Evolutionary conservation across 2,888 invertebrate genomes (phyloP).

Genomic region (Brachylomia viminalis): DNA sequence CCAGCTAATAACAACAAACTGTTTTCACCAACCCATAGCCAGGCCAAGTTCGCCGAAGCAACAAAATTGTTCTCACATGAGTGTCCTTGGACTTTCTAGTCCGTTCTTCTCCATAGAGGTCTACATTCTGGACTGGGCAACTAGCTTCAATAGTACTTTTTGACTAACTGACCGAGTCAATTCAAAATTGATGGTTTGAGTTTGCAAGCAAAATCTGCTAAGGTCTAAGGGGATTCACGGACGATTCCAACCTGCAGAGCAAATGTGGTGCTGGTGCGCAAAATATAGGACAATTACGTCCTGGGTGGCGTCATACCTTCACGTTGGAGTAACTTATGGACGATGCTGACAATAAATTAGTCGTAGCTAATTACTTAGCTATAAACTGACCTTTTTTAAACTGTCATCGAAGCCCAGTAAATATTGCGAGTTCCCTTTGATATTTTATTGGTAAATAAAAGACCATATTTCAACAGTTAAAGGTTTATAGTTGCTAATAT

Average conservation of each 20-base stretch:
- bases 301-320: too few relatives aligned
- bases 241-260: not conserved
- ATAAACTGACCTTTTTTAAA: not conserved
- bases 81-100: too few relatives aligned
- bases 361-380: not conserved
- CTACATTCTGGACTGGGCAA: too few relatives aligned
- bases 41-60: not conserved
- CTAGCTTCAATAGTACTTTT: too few relatives aligned
- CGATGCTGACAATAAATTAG: not conserved
- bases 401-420: not conserved
- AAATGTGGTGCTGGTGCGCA: not conserved
- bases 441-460: not conserved
- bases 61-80: too few relatives aligned
- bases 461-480: not conserved
- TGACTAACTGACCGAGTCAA: too few relatives aligned
- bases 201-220: not conserved
- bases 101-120: too few relatives aligned
- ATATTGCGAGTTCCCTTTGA: conserved; percentile 2
- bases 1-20: too few relatives aligned
- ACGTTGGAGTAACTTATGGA: not conserved
- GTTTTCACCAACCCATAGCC: not conserved
- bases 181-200: too few relatives aligned
- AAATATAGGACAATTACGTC: not conserved
- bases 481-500: not conserved
- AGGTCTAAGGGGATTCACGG: not conserved